Conservation (phyloP, 2,888 invertebrate species). For the Tinea pellionella region DNA sequence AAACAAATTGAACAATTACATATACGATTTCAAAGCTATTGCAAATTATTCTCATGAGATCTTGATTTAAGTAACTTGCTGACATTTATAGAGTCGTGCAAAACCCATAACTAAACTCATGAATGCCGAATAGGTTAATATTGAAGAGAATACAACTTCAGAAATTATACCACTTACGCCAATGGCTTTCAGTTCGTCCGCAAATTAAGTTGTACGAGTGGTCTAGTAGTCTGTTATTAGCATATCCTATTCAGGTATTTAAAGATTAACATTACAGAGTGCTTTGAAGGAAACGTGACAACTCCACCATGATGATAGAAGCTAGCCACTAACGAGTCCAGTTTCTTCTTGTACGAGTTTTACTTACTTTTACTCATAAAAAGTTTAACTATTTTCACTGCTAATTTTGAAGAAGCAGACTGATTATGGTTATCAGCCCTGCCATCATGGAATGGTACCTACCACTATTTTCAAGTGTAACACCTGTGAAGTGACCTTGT, state of each 20-base stretch:
- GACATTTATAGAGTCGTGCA: constrained; percentile 3
- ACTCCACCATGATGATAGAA: background rate
- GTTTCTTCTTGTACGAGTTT: background rate
- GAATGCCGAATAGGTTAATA: constrained; percentile 7
- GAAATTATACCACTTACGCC: background rate
- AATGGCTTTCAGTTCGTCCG: constrained; percentile 5
- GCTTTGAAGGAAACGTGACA: constrained; percentile 5
- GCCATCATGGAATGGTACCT: too few species aligned
- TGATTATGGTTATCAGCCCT: too few species aligned
- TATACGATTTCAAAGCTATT: background rate
- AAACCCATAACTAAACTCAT: constrained; percentile 3
- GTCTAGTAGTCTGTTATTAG: background rate
- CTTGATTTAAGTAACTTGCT: background rate
- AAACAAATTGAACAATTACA: background rate
- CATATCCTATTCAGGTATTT: constrained; percentile 2
- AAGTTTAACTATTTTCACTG: background rate
- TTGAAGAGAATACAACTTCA: background rate
- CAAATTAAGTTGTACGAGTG: constrained; percentile 9
- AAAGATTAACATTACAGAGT: background rate
- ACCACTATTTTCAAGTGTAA: too few species aligned
- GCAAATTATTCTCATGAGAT: background rate
- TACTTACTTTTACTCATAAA: too few species aligned
- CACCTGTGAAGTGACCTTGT: too few species aligned
- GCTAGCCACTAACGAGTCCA: background rate
- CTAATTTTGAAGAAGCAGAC: too few species aligned